Evolutionary conservation across 2,113 vertebrate species (phyloP), one percentile per base, ranked within the genome.

Genomic region (Ophthalmotilapia sp.): DNA sequence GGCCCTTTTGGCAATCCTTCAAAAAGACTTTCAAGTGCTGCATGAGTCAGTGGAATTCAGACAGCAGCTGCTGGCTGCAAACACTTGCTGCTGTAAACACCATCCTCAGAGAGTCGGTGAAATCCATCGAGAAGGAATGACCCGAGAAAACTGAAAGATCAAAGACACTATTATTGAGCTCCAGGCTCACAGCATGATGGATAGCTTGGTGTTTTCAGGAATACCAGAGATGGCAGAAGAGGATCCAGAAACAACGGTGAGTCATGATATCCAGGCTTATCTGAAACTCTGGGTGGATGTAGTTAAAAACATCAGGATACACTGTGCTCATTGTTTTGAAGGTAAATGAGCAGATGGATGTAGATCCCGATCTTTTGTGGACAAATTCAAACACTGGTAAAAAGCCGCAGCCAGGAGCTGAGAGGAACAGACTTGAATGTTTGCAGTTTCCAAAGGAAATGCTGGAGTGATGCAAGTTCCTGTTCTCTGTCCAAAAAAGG

Each of bases 351-450:
- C 56, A 58, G 56, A 58, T 58, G 56, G 56, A 58, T 58, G 7
- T 0, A 58, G 56, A 58, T 58, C 1, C 56, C 3, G 1, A 58
- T 58, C 56, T 0, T 58, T 58, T 58, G 26, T 58, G 56, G 56
- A 58, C 14, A 58, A 58, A 58, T 58, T 58, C 3, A 58, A 6
- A 58, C 2, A 3, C 26, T 58, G 7, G 26, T 51, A 2, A 7
- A 47, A 47, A 4, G 14, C 17, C 1, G 17, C 17, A 51, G 49
- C 3, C 0, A 0, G 56, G 26, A 60, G 26, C 56, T 60, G 26
- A 60, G 3, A 60, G 56, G 56, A 31, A 58, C 26, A 58, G 26
- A 58, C 26, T 17, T 58, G 56, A 0, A 31, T 58, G 56, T 31
- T 31, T 17, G 0, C 26, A 58, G 26, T 58, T 58, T 31, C 56